Evolutionary conservation across 2,888 invertebrate genomes (phyloP).

Genomic region (Lysandra bellargus): DNA sequence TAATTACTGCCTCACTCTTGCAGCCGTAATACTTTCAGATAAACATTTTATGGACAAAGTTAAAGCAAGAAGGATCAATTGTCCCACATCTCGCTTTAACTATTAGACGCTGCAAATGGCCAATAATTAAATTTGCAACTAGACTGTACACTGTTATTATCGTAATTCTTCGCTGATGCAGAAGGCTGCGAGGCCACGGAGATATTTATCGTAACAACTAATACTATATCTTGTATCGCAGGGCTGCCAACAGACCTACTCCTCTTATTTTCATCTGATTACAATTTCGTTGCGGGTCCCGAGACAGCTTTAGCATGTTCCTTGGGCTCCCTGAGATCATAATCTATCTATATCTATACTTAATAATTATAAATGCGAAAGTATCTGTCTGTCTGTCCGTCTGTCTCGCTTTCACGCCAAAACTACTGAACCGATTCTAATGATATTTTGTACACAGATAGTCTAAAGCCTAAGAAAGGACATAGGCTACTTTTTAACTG

Average conservation of each 20-base stretch:
- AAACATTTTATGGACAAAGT: neutral
- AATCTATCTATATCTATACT: too few species aligned
- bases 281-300: neutral
- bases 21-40: too few species aligned
- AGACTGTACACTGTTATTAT: conserved; percentile 9
- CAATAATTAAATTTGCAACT: neutral
- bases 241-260: neutral
- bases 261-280: neutral
- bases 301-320: too few species aligned
- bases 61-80: neutral
- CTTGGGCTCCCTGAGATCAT: too few species aligned
- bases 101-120: neutral
- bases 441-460: too few species aligned
- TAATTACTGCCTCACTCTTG: too few species aligned
- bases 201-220: neutral
- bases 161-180: neutral
- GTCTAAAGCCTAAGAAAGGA: too few species aligned
- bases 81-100: neutral
- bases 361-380: too few species aligned
- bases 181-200: conserved; percentile 9
- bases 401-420: too few species aligned
- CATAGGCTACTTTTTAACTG: too few species aligned
- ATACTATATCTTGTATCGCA: neutral
- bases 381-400: too few species aligned
- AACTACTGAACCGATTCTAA: too few species aligned